Conservation (phyloP, 2,888 invertebrate genomes). For the Aphidius colemani region DNA sequence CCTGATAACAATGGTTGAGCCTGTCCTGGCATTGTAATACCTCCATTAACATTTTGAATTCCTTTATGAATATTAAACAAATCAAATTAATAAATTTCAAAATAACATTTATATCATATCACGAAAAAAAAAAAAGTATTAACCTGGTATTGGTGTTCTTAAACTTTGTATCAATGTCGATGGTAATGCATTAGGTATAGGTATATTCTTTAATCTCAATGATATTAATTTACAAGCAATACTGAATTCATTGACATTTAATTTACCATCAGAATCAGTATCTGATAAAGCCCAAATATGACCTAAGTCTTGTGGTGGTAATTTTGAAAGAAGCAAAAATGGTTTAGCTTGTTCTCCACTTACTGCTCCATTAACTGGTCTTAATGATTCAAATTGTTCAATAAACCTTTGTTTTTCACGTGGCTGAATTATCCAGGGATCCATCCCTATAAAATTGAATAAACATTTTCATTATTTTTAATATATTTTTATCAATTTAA, state of each 20-base stretch:
- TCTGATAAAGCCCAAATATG: slow-evolving; percentile 96
- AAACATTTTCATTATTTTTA: too few species aligned
- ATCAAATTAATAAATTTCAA: not conserved
- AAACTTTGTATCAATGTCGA: slow-evolving; percentile 73
- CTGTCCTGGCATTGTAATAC: slow-evolving; percentile 24
- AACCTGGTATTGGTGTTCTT: slow-evolving; percentile 57
- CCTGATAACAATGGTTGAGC: slow-evolving; percentile 28
- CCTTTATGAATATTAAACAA: slow-evolving; percentile 13
- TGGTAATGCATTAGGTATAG: slow-evolving; percentile 87
- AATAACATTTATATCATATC: not conserved
- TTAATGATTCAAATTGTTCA: slow-evolving; percentile 87
- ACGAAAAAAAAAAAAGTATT: slow-evolving; percentile 26
- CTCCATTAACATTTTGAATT: slow-evolving; percentile 33
- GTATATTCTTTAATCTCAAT: slow-evolving; percentile 88
- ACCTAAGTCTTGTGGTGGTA: slow-evolving; percentile 86
- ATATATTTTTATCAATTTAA: not conserved
- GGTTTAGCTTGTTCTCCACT: slow-evolving; percentile 93
- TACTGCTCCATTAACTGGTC: slow-evolving; percentile 84
- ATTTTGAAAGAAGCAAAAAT: slow-evolving; percentile 89
- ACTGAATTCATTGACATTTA: slow-evolving; percentile 95
- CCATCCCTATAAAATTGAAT: slow-evolving; percentile 58
- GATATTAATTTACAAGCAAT: slow-evolving; percentile 97
- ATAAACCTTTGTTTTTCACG: slow-evolving; percentile 88
- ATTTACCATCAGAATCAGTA: slow-evolving; percentile 94
- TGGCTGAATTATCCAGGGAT: slow-evolving; percentile 87